Base-by-base conservation (phyloP, 2,888 invertebrate species). In the Hirtodrosophila duncani region DNA sequence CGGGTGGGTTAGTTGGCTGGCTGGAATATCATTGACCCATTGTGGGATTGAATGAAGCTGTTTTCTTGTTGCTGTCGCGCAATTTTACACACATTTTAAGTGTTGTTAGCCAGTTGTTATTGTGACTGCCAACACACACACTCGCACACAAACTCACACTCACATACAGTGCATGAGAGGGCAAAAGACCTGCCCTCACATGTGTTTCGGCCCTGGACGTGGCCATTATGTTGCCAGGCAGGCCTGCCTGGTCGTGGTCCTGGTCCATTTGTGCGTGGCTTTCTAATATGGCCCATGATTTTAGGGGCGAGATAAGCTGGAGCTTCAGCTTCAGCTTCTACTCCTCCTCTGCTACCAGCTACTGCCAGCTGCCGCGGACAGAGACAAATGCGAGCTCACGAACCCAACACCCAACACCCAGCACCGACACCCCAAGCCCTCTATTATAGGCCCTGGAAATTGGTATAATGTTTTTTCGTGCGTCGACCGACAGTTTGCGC, bases 41-140 rank as follows among this genome's bases (percentile, higher is more conserved):
- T 65, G 67, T 64, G 44, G 20, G 55, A 3, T 8, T 55, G 55
- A 56, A 71, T 75, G 55, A 71, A 71, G 71, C 52, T 50, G 67
- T 72, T 60, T 62, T 69, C 53, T 62, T 46, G 64, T 67, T 64
- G 70, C 51, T 53, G 50, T 37, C 51, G 64, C 58, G 61, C 64
- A 61, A 77, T 66, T 77, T 77, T 68, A 77, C 72, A 72, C 74
- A 67, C 74, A 70, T 72, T 77, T 72, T 72, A 77, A 72, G 78
- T 78, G 67, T 63, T 72, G 74, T 72, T 78, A 65, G 70, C 60
- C 64, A 58, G 74, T 69, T 72, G 72, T 69, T 72, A 72, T 64
- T 67, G 55, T 43, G 39, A 45, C 53, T 34, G 29, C 11, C 33
- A 17, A 13, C 26, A 52, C 43, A 53, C 36, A 24, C 30, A 37